Evolutionary conservation across 2,888 invertebrate genomes (phyloP), one percentile per base, ranked within the genome.

Genomic region (Pegoplata infirma): DNA sequence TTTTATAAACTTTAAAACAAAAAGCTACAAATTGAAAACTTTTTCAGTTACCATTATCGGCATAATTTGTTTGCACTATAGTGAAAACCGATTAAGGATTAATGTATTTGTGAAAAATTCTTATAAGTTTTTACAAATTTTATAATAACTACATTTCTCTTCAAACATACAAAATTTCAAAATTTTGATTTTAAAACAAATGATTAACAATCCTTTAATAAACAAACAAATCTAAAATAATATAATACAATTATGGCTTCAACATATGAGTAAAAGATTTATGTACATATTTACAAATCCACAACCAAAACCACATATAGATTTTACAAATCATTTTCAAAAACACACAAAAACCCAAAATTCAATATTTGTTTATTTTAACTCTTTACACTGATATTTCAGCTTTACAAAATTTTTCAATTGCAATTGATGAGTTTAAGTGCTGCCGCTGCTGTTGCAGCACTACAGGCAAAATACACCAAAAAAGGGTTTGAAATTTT

Each of bases 311-410:
- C n/a, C 51, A 44, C 44, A 46, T 23, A n/a, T 23, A 10, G 5
- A 40, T 40, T 40, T 5, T 5, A 59, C 21, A 23, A 14, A 16
- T 8, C 16, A 25, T 36, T 19, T 40, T 19, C 6, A 36, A 14
- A 10, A 58, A 1, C 12, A 32, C 10, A 21, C n/a, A 25, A 40
- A 3, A 56, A 40, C 68, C 63, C 63, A 63, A 74, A 78, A 80
- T 79, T 78, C 81, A 83, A 83, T 82, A 82, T 83, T 83, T 82
- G 81, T 82, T 83, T 81, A 80, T 83, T 81, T 82, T 81, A 83
- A 82, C 82, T 83, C 81, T 81, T 82, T 83, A 66, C 82, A 81
- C 79, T 78, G 80, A 82, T 80, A 76, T 81, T 76, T 80, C 80
- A 79, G 81, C 81, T 81, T 81, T 76, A 17, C n/a, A 25, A 55